Evolutionary conservation across 2,888 invertebrate genomes (phyloP), one percentile per base, ranked within the genome.

Genomic region (Oxytorus armatus): DNA sequence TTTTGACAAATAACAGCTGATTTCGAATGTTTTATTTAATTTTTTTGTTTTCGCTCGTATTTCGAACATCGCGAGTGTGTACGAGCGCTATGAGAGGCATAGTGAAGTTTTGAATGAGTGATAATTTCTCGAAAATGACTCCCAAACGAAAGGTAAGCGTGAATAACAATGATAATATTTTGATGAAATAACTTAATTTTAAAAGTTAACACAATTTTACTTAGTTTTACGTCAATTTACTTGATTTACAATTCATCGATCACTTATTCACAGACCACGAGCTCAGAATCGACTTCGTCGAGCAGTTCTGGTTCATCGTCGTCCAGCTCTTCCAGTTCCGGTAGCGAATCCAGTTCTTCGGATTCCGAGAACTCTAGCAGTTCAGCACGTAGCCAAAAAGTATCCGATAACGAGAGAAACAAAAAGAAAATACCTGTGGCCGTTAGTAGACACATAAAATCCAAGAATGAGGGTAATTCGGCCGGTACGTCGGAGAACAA

Each of bases 291-390:
- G 3, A 90, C 92, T n/a, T 88, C 91, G 10, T 85, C 90, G 11
- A 88, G 86, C 16, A 91, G 89, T 63, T 91, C 91, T 3, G 90
- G 89, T 25, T 90, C 91, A 0, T 91, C 91, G 2, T 90, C 91
- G 0, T 91, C 90, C 57, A 91, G 90, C 75, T 91, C 92, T 1
- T 91, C 92, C 5, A 91, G 89, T 83, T 91, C 91, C 0, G 91
- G 89, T 8, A 92, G 92, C 73, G 92, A 91, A 81, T 91, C 92
- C 1, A 91, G 91, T 74, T 90, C 92, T 2, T 91, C 92, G 0
- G 92, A 91, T 75, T 90, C 92, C 0, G 92, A 91, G 69, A 92
- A 91, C 63, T 90, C 91, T 0, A 91, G 90, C 69, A 91, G 89
- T 69, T 91, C 92, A 0, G 90, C 86, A 3, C 88, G 86, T 16